Evolutionary conservation across 2,888 invertebrate species (phyloP), one percentile per base, ranked within the genome.

Genomic region (Leptogaster cylindrica): DNA sequence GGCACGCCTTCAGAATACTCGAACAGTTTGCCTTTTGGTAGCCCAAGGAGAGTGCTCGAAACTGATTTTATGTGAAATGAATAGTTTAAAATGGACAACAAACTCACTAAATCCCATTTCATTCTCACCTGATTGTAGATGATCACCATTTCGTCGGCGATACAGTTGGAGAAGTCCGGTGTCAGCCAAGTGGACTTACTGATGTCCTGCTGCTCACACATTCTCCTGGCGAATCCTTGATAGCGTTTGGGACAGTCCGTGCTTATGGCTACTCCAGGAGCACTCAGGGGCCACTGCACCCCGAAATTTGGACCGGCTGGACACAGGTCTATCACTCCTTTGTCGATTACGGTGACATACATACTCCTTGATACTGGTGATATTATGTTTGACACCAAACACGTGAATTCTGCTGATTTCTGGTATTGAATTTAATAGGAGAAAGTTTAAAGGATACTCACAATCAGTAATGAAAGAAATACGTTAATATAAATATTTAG

Each of bases 341-440:
- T 82, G 76, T 87, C 86, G 14, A 88, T 83, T 71, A 90, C 83
- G 77, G 86, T 82, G 71, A 91, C 88, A 76, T 89, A 85, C 75
- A 89, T 82, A 76, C 87, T 81, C 73, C 83, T 84, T 61, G 86
- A 89, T 73, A 78, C 86, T 72, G 84, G 83, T 76, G 71, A 77
- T 7, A 81, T 80, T 76, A 84, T 74, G 81, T 84, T 75, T 78
- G 87, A 68, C 0, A 91, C 90, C 75, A 90, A 86, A 76, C 93
- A 93, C 0, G 89, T 87, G 75, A 90, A 93, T 72, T 88, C 88
- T 0, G 88, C 87, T 0, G 91, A 90, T 86, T 89, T 91, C 89
- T 91, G 78, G 33, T 81, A 78, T 16, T 1, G 3, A 20, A 50
- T 28, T 3, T 10, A n/a, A n/a, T n/a, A n/a, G n/a, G n/a, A n/a